Evolutionary conservation across 2,888 invertebrate species (phyloP).

Genomic region (Dynastes tityus): DNA sequence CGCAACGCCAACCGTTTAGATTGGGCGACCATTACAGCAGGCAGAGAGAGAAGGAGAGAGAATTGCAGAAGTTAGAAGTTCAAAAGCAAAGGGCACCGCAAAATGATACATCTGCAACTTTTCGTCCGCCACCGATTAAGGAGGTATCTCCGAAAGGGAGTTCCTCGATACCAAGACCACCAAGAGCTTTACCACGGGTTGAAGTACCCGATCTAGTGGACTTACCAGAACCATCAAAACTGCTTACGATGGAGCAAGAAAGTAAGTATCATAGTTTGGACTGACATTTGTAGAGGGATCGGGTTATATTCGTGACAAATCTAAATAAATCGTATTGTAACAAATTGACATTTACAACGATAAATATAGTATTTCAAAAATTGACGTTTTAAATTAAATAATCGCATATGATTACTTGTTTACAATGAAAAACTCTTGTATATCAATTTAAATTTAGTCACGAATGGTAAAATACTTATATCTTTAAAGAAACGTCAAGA

Average conservation of each 20-base stretch:
- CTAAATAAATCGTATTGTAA: too few relatives aligned
- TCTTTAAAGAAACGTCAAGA: too few relatives aligned
- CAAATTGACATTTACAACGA: too few relatives aligned
- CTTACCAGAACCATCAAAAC: not conserved
- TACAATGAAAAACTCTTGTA: too few relatives aligned
- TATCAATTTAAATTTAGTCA: too few relatives aligned
- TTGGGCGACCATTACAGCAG: slow-evolving; percentile 24
- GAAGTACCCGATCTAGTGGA: not conserved
- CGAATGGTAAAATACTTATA: too few relatives aligned
- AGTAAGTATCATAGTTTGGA: slow-evolving; percentile 1
- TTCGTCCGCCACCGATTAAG: not conserved
- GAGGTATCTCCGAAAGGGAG: not conserved
- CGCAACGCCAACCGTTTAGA: slow-evolving; percentile 11
- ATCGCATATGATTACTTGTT: too few relatives aligned
- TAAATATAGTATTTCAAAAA: too few relatives aligned
- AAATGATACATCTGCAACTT: not conserved
- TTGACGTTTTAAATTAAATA: too few relatives aligned
- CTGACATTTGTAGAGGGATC: not conserved
- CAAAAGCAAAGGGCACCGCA: not conserved
- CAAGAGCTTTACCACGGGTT: not conserved
- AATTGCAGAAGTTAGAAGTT: not conserved
- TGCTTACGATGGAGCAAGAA: slow-evolving; percentile 12
- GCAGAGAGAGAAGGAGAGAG: slow-evolving; percentile 17
- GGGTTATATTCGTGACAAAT: too few relatives aligned
- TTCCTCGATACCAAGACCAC: slow-evolving; percentile 37